These are phyloP conservation scores for Mantis religiosa DNA, from an alignment of 2,888 invertebrate genomes.

Conservation along the genomic window DNA sequence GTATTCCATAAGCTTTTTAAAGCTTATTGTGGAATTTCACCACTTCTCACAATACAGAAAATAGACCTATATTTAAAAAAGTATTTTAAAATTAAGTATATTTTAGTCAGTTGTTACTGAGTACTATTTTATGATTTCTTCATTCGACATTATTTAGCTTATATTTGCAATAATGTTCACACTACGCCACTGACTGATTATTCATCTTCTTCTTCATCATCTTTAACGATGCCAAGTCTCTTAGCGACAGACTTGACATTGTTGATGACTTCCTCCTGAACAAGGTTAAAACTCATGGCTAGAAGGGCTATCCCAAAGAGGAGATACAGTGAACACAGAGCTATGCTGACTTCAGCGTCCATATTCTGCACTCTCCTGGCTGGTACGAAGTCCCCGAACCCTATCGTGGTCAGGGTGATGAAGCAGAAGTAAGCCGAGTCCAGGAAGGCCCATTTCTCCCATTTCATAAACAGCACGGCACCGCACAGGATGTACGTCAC, in stretches of 20 bases:
- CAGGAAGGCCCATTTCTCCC: conserved; percentile 83
- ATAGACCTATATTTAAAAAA: too few relatives aligned
- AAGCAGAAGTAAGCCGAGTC: conserved; percentile 93
- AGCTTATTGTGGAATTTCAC: too few relatives aligned
- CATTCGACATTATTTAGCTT: too few relatives aligned
- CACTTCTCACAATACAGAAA: too few relatives aligned
- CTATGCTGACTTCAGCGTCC: conserved; percentile 60
- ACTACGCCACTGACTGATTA: neutral
- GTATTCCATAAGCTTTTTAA: too few relatives aligned
- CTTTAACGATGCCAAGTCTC: conserved; percentile 82
- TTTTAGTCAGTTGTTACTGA: too few relatives aligned
- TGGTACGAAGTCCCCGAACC: conserved; percentile 89
- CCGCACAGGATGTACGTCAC: conserved; percentile 87
- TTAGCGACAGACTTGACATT: conserved; percentile 83
- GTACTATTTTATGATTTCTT: too few relatives aligned
- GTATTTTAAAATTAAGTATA: too few relatives aligned
- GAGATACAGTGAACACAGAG: conserved; percentile 85
- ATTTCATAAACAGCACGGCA: conserved; percentile 76
- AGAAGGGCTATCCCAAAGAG: conserved; percentile 90
- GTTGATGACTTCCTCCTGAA: conserved; percentile 88
- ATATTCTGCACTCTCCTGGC: conserved; percentile 59
- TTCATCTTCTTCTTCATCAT: conserved; percentile 59
- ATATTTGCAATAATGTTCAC: neutral
- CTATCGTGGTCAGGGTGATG: conserved; percentile 88
- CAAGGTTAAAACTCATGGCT: conserved; percentile 95